Evolutionary conservation across 2,797 vertebrate genomes (phyloP), one percentile per base, ranked within the genome.

Genomic region (Malacoctenus gilli): DNA sequence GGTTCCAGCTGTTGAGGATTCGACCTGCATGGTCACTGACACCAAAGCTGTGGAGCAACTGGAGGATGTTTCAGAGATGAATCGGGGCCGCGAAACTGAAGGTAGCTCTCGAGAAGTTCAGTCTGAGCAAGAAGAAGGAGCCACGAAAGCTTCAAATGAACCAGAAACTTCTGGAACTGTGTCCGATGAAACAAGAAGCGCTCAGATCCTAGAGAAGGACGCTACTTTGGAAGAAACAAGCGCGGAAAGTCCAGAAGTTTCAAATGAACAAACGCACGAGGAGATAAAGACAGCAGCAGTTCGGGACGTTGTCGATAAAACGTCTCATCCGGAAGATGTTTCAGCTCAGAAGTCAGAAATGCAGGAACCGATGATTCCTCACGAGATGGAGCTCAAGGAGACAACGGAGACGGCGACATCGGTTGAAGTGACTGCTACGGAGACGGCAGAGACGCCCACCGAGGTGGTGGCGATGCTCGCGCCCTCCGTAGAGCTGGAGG

Each of bases 371-470:
- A 12, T 42, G 9, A 55, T 59, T 5, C 43, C 56, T 14, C 58
- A 14, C 47, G 59, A 70, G 38, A 15, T 40, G 10, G 43, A 66
- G 47, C 11, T 49, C 19, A 64, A 62, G 4, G 71, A 88, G 1
- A 1, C 62, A 20, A 58, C 66, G 28, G 89, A 91, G 51, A 53
- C 48, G 0, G 7, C 84, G 43, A 73, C 56, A 22, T 14, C 82
- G 32, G 34, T 57, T 4, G 51, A 73, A 53, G 43, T 69, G 1
- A 5, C 61, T 20, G 38, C 75, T 7, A 23, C 54, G 18, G 63
- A 77, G 36, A 67, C 36, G 37, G 60, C 59, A 44, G 77, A 83
- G 34, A 36, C 56, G 8, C 23, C 55, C 34, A 75, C 81, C 13
- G 49, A 46, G 51, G 16, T 69, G 34, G 18, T 85, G 34, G 85